Evolutionary conservation across 2,113 vertebrate genomes (phyloP).

Genomic region (Tragelaphus strepsiceros): DNA sequence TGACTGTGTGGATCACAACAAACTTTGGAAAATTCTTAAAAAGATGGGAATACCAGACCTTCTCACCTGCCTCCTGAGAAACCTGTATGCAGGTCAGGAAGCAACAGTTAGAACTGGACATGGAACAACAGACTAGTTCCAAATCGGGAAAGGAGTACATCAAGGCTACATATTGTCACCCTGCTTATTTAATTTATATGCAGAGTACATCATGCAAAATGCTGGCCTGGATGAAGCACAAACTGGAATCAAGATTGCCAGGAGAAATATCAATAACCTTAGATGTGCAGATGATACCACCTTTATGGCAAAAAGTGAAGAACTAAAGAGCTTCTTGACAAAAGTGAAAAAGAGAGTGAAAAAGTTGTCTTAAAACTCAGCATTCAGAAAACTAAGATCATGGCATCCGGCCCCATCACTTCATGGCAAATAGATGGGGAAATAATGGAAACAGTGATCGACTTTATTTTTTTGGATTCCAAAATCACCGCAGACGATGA

Average conservation of each 20-base stretch:
- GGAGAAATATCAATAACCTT: not conserved
- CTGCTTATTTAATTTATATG: no score
- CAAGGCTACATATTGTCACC: no score
- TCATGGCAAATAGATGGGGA: not conserved
- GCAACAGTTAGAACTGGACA: no score
- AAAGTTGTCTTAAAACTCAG: not conserved
- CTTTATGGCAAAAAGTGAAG: not conserved
- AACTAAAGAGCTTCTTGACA: not conserved
- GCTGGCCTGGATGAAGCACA: not conserved
- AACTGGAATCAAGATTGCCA: not conserved
- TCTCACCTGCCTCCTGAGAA: no score
- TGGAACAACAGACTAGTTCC: no score
- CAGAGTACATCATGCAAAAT: no score
- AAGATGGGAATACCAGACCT: no score
- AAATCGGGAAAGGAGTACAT: no score
- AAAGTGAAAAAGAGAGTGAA: not conserved
- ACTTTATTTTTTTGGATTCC: not conserved
- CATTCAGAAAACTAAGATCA: not conserved
- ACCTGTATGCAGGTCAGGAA: no score
- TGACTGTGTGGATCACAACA: no score
- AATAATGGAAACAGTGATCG: not conserved
- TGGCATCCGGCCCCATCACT: accelerated
- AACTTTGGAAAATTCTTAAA: no score
- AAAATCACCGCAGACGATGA: not conserved
- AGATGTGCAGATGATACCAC: not conserved